Evolutionary conservation across 2,888 invertebrate species (phyloP), one percentile per base, ranked within the genome.

Genomic region (Metallyticus violacea): DNA sequence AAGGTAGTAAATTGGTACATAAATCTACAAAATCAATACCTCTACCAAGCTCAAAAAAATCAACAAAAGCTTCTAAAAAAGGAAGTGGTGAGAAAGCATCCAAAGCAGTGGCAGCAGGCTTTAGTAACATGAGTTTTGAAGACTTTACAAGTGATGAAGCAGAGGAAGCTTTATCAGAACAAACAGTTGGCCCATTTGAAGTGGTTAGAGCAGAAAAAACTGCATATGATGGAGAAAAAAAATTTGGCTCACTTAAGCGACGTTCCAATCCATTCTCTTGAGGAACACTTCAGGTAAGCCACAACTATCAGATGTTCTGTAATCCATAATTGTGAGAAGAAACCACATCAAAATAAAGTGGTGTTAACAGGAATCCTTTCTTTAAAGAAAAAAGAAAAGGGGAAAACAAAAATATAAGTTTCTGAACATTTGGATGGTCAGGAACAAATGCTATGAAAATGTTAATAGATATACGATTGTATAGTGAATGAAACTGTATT

Each of bases 111-210:
- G 89, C 89, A 88, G 93, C 93, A 7, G 95, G 95, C 5, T 95
- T 96, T 90, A 95, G 94, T 89, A 96, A 96, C 89, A 94, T 96
- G 95, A 96, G 95, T 90, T 96, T 96, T 89, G 95, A 96, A 90
- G 95, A 96, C 91, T 95, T 95, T 90, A 94, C 95, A 2, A 94
- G 94, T 29, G 95, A 95, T 89, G 93, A 94, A 85, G 93, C 93
- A 87, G 93, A 93, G 83, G 91, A 91, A 82, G 89, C 89, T 79
- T 90, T 91, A 87, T 91, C 92, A n/a, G 91, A 89, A 6, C 79
- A 79, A 27, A 90, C 91, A 27, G 91, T 92, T 79, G 93, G 93
- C 84, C 95, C 95, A 0, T 95, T 95, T 89, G 95, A 95, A 90
- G 95, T 95, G 7, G 92, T 95, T 28, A 90, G 92, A 15, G 91